phyloP scores from a whole-genome alignment of 2,888 invertebrate species.

The Archips crataeganus region DNA sequence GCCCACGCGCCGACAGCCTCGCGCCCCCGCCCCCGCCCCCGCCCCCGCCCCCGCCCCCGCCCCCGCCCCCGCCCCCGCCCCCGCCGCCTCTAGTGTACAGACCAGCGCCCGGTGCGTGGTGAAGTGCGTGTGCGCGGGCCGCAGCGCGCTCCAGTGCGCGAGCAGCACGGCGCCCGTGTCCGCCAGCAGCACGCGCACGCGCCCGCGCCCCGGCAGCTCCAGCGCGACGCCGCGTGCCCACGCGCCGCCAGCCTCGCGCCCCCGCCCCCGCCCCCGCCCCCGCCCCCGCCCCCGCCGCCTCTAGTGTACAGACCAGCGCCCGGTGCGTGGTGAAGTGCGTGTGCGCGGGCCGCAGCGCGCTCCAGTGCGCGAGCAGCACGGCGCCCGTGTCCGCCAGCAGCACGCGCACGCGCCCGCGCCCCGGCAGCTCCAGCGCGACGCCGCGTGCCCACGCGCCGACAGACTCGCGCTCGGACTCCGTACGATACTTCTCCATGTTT shows the following conservation, averaged over 20 bases:
- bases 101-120: conserved; percentile 84
- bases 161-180: conserved; percentile 86
- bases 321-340: conserved; percentile 58
- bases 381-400: conserved; percentile 88
- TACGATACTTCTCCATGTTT: conserved; percentile 53
- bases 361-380: conserved; percentile 76
- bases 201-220: conserved; percentile 69
- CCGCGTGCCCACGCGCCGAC: conserved; percentile 86
- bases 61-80: too few relatives aligned
- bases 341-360: conserved; percentile 78
- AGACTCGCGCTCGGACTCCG: conserved; percentile 73
- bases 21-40: too few relatives aligned
- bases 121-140: conserved; percentile 75
- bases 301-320: conserved; percentile 85
- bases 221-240: conserved; percentile 88
- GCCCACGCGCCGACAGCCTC: conserved; percentile 82
- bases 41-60: too few relatives aligned
- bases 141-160: conserved; percentile 80
- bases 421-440: conserved; percentile 75
- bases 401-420: conserved; percentile 81
- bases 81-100: too few relatives aligned
- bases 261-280: conserved; percentile 69
- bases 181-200: conserved; percentile 86
- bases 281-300: too few relatives aligned
- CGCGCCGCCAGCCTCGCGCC: conserved; percentile 66